Percentiles rank a stretch among this genome's conserved stretches.
Evolutionary conservation across 2,888 invertebrate genomes (phyloP).

Genomic region (Nezara viridula): DNA sequence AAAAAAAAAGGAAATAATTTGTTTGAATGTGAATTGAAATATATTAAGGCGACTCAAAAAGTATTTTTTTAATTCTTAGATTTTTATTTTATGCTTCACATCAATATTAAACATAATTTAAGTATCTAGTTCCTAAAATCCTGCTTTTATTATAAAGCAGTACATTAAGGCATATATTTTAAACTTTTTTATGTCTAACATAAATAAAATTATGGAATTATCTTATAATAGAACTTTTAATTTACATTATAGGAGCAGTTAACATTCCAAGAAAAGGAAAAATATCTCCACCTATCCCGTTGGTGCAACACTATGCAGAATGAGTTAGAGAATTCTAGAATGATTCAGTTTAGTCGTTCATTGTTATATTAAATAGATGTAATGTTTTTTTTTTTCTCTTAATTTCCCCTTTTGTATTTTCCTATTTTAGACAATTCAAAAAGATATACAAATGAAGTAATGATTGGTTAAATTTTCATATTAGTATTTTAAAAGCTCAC

Average conservation of each 20-base stretch:
- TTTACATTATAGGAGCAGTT: not conserved
- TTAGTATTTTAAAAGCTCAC: too few species aligned
- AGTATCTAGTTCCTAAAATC: too few species aligned
- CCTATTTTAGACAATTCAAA: not conserved
- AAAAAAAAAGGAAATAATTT: too few species aligned
- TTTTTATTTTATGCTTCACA: too few species aligned
- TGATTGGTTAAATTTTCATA: too few species aligned
- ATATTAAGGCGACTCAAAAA: too few species aligned
- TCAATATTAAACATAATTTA: too few species aligned
- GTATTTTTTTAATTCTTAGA: too few species aligned
- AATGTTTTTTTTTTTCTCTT: not conserved
- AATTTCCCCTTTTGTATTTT: not conserved
- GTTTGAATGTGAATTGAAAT: too few species aligned
- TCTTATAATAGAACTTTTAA: not conserved
- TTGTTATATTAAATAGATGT: not conserved
- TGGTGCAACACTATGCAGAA: slow-evolving; percentile 19
- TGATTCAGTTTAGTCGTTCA: slow-evolving; percentile 12
- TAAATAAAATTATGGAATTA: not conserved
- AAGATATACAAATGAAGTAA: not conserved
- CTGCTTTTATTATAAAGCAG: not conserved
- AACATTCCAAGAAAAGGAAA: slow-evolving; percentile 36
- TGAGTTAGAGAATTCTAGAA: not conserved
- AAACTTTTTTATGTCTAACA: not conserved
- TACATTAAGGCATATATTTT: too few species aligned
- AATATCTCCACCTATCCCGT: slow-evolving; percentile 1